These are phyloP conservation scores for Nicator chloris DNA, from an alignment of 2,113 vertebrate species.

Conservation along the genomic window DNA sequence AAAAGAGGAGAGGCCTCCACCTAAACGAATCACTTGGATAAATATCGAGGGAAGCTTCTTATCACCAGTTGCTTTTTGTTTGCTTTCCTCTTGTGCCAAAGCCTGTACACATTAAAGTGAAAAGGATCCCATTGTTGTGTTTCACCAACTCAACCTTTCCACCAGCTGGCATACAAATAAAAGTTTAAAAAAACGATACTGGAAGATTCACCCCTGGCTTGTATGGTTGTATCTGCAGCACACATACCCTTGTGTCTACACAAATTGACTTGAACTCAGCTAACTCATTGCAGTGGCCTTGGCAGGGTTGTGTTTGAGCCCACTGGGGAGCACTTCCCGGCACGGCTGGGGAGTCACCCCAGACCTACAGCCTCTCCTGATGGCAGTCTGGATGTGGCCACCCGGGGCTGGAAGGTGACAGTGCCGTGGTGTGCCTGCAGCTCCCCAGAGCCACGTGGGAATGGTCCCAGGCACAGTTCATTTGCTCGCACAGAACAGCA, in stretches of 20 bases:
- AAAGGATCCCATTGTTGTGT: background rate
- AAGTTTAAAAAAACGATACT: background rate
- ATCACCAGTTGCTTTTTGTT: background rate
- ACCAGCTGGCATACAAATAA: background rate
- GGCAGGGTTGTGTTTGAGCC: background rate
- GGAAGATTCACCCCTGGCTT: background rate
- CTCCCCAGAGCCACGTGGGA: fast-evolving
- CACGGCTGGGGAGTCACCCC: fast-evolving
- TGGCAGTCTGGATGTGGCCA: background rate
- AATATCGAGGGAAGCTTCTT: background rate
- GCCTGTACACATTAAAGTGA: background rate
- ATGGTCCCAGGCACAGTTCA: fast-evolving
- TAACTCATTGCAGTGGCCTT: fast-evolving
- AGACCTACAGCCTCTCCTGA: background rate
- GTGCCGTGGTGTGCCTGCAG: background rate
- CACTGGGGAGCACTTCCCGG: background rate
- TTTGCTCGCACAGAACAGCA: fast-evolving
- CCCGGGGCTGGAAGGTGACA: background rate
- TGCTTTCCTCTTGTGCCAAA: background rate
- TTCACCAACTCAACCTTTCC: background rate
- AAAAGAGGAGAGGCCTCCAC: background rate
- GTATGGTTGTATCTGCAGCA: fast-evolving
- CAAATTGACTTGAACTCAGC: fast-evolving
- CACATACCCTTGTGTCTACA: fast-evolving
- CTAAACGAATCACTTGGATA: background rate